Conservation (phyloP, 2,797 vertebrate genomes). For the Oreochromis grahami region DNA sequence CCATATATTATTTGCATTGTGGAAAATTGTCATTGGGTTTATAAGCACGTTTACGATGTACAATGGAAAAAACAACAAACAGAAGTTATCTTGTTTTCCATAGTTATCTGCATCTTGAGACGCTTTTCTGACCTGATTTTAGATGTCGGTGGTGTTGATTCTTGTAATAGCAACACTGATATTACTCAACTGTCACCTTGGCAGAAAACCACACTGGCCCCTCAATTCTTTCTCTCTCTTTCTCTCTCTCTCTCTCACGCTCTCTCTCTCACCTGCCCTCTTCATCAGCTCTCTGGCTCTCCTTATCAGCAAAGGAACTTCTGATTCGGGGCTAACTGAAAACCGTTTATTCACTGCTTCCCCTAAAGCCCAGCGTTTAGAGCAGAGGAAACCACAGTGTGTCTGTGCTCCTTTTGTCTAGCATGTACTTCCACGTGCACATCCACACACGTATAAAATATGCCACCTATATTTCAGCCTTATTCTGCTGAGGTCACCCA, state of each 20-base stretch:
- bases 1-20: neutral
- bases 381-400: constrained; percentile 68
- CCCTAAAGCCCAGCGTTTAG: constrained; percentile 29
- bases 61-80: neutral
- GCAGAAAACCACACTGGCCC: constrained; percentile 43
- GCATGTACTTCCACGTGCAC: neutral
- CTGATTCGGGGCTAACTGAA: constrained; percentile 67
- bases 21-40: neutral
- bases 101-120: constrained; percentile 1
- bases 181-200: constrained; percentile 61
- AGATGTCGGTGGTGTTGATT: constrained; percentile 2
- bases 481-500: neutral
- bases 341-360: constrained; percentile 66
- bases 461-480: neutral
- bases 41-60: neutral
- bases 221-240: constrained; percentile 3
- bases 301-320: constrained; percentile 65
- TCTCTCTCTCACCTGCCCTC: constrained; percentile 15
- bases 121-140: constrained; percentile 36
- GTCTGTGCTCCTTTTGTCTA: constrained; percentile 38
- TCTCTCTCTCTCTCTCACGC: constrained; percentile 17
- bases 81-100: neutral
- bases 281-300: constrained; percentile 15
- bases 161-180: constrained; percentile 38
- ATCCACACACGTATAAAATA: neutral